Percentiles rank a stretch among this genome's conserved stretches.
Evolutionary conservation across 1,140 invertebrate genomes (phyloP).

Genomic region (Hypothenemus hampei): DNA sequence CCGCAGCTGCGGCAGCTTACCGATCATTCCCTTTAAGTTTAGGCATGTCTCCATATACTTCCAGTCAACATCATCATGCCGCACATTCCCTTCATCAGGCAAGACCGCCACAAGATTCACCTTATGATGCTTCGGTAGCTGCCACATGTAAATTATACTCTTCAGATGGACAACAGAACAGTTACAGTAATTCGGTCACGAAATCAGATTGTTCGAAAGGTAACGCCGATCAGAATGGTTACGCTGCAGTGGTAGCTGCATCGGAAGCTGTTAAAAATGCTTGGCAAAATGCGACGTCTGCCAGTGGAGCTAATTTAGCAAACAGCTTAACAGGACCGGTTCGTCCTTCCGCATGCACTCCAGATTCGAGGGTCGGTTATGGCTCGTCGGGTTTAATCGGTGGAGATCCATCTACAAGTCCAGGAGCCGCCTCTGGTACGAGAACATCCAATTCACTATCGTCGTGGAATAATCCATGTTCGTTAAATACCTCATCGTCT

Average conservation of each 20-base stretch:
- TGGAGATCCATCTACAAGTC: conserved; percentile 69
- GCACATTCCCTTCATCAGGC: conserved; percentile 70
- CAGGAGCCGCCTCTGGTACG: conserved; percentile 56
- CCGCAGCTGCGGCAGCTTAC: conserved; percentile 65
- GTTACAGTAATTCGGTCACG: conserved; percentile 51
- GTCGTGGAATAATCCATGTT: conserved; percentile 76
- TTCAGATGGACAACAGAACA: conserved; percentile 56
- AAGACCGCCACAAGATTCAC: conserved; percentile 78
- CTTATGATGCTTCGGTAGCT: conserved; percentile 82
- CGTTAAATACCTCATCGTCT: conserved; percentile 65
- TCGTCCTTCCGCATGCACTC: conserved; percentile 79
- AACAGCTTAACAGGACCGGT: conserved; percentile 54
- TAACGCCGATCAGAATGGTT: conserved; percentile 59
- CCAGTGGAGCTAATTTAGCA: conserved; percentile 57
- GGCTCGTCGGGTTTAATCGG: conserved; percentile 59
- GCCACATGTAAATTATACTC: conserved; percentile 78
- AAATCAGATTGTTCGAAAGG: conserved; percentile 48
- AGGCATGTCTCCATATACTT: conserved; percentile 78
- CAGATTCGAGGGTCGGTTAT: conserved; percentile 68
- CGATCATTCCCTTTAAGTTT: conserved; percentile 76
- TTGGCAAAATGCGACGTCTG: conserved; percentile 57
- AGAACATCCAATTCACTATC: conserved; percentile 57
- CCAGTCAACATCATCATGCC: conserved; percentile 69
- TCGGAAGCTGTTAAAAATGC: conserved; percentile 62
- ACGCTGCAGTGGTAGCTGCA: conserved; percentile 59